Percentiles rank a stretch among this genome's conserved stretches.
These are phyloP conservation scores for Aleiodes leptofemur DNA, from an alignment of 2,888 invertebrate genomes.

Conservation along the genomic window DNA sequence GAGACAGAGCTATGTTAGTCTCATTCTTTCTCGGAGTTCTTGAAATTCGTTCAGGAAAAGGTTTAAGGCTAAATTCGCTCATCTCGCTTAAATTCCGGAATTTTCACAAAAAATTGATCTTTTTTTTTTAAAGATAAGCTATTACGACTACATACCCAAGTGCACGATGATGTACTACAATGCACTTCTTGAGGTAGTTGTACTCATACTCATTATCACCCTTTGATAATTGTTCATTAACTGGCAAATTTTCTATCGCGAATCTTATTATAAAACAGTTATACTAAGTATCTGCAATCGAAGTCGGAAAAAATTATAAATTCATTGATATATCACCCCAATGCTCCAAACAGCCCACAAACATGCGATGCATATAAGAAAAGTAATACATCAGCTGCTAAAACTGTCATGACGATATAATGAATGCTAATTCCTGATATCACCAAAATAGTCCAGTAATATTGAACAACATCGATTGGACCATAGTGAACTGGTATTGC, in stretches of 20 bases:
- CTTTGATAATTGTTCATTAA: not conserved
- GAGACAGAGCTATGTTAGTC: too few species aligned
- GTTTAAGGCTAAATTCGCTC: too few species aligned
- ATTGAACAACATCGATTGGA: conserved; percentile 1
- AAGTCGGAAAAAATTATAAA: not conserved
- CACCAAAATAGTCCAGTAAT: conserved; percentile 7
- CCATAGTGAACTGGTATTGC: conserved; percentile 18
- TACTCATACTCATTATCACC: not conserved
- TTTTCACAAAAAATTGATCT: too few species aligned
- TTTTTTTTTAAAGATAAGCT: too few species aligned
- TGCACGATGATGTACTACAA: not conserved
- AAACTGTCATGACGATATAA: not conserved
- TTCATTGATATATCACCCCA: conserved; percentile 33
- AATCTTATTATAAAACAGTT: not conserved
- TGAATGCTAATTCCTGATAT: not conserved
- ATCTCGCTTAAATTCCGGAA: too few species aligned
- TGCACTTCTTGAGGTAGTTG: conserved; percentile 1
- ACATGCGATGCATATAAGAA: conserved; percentile 39
- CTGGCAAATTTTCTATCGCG: conserved; percentile 22
- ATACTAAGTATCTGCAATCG: not conserved
- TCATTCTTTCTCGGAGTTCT: too few species aligned
- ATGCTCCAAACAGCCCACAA: conserved; percentile 39
- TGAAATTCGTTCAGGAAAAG: too few species aligned
- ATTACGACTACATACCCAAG: not conserved
- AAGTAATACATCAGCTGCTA: conserved; percentile 34